Base-by-base conservation (phyloP, 2,888 invertebrate genomes). In the Scaptodrosophila latifasciaeformis region DNA sequence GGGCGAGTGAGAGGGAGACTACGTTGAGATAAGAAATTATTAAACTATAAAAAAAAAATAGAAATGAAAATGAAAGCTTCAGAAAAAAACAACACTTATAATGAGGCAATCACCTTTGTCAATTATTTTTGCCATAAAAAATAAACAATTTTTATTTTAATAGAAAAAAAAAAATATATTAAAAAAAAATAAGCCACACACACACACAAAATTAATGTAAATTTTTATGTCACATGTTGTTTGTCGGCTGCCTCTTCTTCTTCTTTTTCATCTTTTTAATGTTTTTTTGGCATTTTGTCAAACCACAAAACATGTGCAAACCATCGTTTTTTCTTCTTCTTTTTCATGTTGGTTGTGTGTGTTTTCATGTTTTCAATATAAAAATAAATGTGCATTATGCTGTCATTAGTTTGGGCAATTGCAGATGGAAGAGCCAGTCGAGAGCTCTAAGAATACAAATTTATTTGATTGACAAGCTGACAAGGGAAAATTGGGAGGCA, bases 321-420 rank as follows among this genome's bases (percentile, higher is more conserved):
- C 54, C 81, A 74, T 74, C 81, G 62, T 74, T 50, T 48, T 40
- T 43, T n/a, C 46, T 61, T 54, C 49, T 37, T 49, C 50, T 12
- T 44, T 55, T 43, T 45, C 15, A 17, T 42, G 43, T 46, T 43
- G 35, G 30, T 43, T 49, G 34, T 40, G 45, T 52, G 39, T 42
- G 30, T 12, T 10, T 3, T n/a, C n/a, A 12, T 44, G 44, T 30
- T 27, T 4, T 39, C n/a, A n/a, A 24, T 44, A 53, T 65, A 57
- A 53, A 66, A 65, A 68, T 66, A 68, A 68, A 54, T 59, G 62
- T 62, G 61, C 72, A 59, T 59, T 62, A 59, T 59, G 56, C 55
- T 74, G 78, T 70, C 72, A 81, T 81, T 74, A 74, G 74, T 78
- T 81, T 78, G 79, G 79, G 78, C 78, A 75, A 75, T 78, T 78